These are phyloP conservation scores for Rhagonycha lutea DNA, from an alignment of 2,888 invertebrate genomes.

Conservation along the genomic window DNA sequence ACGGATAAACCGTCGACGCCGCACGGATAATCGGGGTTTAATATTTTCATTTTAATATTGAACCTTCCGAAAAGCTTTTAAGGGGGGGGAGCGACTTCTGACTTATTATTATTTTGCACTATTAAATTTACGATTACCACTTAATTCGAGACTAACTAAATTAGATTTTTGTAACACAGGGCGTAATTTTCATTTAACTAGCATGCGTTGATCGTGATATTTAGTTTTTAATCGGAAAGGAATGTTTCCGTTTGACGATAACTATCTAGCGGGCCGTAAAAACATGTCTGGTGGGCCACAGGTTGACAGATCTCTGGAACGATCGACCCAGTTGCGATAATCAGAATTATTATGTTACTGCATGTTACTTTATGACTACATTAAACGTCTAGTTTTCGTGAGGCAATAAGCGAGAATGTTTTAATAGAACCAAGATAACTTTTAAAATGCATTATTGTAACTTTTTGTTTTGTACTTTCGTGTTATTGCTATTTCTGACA, in stretches of 20 bases:
- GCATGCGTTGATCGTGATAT: no score
- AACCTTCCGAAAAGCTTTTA: no score
- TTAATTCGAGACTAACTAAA: no score
- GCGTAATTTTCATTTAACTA: no score
- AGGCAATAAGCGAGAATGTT: neutral
- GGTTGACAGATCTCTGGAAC: neutral
- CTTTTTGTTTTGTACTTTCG: constrained; percentile 3
- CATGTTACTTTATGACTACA: neutral
- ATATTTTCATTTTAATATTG: no score
- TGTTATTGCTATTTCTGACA: constrained; percentile 4
- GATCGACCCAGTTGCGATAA: neutral
- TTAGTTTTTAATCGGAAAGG: neutral
- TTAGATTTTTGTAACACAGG: no score
- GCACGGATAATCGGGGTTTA: no score
- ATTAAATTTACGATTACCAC: no score
- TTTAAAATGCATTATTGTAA: neutral
- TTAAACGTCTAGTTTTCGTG: neutral
- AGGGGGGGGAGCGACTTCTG: no score
- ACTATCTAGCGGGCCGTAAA: neutral
- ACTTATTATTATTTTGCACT: no score
- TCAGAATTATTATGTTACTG: neutral
- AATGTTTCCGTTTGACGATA: neutral
- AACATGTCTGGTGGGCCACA: neutral
- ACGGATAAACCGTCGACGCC: no score
- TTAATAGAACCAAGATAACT: neutral